These are phyloP conservation scores for Nothocercus julius DNA, from an alignment of 2,113 vertebrate species.

Conservation along the genomic window DNA sequence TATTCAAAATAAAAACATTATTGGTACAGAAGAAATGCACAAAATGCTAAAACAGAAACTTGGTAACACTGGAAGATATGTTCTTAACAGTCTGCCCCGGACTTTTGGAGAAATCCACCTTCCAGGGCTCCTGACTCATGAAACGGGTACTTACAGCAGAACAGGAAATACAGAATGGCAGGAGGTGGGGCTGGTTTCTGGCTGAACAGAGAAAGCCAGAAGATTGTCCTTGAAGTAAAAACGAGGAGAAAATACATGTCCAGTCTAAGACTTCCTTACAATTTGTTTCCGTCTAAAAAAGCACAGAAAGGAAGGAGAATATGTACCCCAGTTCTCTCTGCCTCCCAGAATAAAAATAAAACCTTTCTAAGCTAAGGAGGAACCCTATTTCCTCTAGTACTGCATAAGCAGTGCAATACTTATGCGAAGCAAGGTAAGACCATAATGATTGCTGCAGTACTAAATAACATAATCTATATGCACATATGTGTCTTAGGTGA, in stretches of 20 bases:
- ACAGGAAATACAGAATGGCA: not conserved
- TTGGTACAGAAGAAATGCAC: fast-evolving
- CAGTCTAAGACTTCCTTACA: fast-evolving
- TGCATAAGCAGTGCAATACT: not conserved
- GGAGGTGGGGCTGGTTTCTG: not conserved
- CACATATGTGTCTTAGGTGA: not conserved
- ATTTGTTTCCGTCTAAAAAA: not conserved
- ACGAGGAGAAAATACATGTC: not conserved
- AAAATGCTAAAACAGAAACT: not conserved
- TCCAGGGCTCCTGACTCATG: not conserved
- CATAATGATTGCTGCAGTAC: not conserved
- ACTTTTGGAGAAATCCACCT: not conserved
- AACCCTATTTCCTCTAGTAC: not conserved
- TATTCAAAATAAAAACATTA: not conserved
- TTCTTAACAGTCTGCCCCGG: not conserved
- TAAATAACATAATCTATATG: not conserved
- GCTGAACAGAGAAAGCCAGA: not conserved
- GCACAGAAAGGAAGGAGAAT: not conserved
- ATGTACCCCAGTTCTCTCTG: not conserved
- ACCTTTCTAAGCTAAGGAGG: not conserved
- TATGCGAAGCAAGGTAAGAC: not conserved
- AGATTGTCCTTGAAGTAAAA: not conserved
- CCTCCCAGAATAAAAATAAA: not conserved
- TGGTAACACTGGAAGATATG: not conserved
- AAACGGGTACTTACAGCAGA: not conserved